phyloP scores from a whole-genome alignment of 35 echinoderm and acorn worm species.

The Hemicentrotus pulcherrimus region DNA sequence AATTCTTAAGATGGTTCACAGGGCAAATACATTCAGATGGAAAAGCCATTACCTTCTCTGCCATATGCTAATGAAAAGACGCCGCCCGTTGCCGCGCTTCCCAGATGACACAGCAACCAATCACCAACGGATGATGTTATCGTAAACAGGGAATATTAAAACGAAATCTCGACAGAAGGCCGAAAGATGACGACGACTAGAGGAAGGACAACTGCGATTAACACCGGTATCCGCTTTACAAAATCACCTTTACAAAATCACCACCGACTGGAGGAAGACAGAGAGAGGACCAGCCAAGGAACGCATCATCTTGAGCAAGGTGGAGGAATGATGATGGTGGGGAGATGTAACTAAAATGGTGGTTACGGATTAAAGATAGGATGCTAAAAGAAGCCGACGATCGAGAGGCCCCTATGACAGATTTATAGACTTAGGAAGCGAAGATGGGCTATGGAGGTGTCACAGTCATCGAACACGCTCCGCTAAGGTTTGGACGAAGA shows the following conservation, averaged over 20 bases:
- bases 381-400: neutral
- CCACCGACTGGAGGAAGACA: neutral
- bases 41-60: conserved; percentile 41
- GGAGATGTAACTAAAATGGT: neutral
- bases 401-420: conserved; percentile 9
- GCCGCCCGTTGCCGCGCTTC: neutral
- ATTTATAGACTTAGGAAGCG: conserved; percentile 34
- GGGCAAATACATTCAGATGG: conserved; percentile 37
- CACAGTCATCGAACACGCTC: conserved; percentile 36
- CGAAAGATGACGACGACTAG: neutral
- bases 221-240: neutral
- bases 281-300: neutral
- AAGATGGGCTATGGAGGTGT: neutral
- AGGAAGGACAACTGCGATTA: conserved; percentile 16
- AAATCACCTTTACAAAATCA: neutral
- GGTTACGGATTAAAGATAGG: neutral
- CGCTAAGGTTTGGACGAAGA: conserved; percentile 15
- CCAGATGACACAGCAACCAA: conserved; percentile 30
- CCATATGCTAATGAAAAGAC: conserved; percentile 22
- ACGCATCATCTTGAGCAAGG: neutral
- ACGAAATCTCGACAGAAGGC: neutral
- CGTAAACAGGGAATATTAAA: conserved; percentile 3
- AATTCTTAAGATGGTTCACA: neutral
- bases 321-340: neutral
- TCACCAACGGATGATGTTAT: neutral